These are phyloP conservation scores for Spizella passerina DNA, from an alignment of 2,797 vertebrate genomes.

Conservation along the genomic window DNA sequence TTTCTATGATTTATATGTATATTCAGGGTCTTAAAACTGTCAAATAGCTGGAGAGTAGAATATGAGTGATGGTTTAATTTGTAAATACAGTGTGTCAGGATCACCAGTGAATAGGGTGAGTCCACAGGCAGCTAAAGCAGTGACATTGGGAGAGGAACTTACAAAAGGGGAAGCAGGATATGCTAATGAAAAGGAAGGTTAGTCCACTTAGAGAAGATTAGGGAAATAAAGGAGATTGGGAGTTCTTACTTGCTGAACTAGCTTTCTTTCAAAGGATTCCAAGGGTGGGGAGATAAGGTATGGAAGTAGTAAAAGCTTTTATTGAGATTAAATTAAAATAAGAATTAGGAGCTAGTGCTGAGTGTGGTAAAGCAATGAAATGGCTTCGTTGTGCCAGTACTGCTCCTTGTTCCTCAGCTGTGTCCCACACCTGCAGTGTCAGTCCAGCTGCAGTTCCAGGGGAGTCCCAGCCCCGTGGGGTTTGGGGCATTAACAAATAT, in stretches of 20 bases:
- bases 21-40: neutral
- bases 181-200: neutral
- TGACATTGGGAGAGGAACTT: neutral
- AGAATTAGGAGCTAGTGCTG: neutral
- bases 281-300: neutral
- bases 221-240: neutral
- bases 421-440: neutral
- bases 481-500: too few relatives aligned
- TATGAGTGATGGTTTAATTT: neutral
- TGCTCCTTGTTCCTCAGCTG: neutral
- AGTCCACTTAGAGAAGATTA: neutral
- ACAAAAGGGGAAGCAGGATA: neutral
- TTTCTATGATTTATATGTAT: neutral
- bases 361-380: neutral
- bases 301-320: slow-evolving; percentile 11
- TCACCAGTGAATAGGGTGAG: neutral
- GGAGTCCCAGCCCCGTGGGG: neutral
- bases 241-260: neutral
- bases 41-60: neutral
- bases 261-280: slow-evolving; percentile 2
- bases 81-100: neutral
- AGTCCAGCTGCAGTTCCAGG: neutral
- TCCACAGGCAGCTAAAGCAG: neutral
- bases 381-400: neutral
- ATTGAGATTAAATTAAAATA: slow-evolving; percentile 15